Conservation (phyloP, 2,113 vertebrate genomes). For the Hydrolagus affinis region DNA sequence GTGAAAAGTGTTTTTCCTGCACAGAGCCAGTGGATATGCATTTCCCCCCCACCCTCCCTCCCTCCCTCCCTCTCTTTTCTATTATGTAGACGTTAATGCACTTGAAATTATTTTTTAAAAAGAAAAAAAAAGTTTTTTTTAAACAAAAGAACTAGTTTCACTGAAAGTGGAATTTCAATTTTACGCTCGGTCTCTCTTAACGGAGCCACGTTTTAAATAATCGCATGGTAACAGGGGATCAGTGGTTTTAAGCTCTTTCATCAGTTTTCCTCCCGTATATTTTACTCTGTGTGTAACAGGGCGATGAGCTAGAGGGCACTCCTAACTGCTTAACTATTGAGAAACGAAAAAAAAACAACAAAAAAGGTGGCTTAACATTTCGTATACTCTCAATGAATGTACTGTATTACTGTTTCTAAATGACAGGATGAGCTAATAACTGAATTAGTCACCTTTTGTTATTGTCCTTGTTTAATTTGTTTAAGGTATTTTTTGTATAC, state of each 20-base stretch:
- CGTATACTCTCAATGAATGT: conserved; percentile 96
- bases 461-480: conserved; percentile 99
- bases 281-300: neutral
- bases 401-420: conserved; percentile 91
- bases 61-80: too few species aligned
- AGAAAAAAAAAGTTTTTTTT: neutral
- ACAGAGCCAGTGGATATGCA: neutral
- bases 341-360: neutral
- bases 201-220: conserved; percentile 8
- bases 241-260: neutral
- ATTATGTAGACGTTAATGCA: neutral
- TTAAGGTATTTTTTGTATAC: conserved; percentile 99
- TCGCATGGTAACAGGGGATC: neutral
- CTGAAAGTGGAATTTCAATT: too few species aligned
- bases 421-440: conserved; percentile 81
- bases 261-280: neutral
- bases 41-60: neutral
- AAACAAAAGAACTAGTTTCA: too few species aligned
- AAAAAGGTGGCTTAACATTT: conserved; percentile 39
- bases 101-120: neutral
- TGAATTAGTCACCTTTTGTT: conserved; percentile 98
- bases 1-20: too few species aligned
- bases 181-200: neutral
- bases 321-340: conserved; percentile 20
- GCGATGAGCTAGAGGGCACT: neutral